Percentiles rank a stretch among this genome's conserved stretches.
phyloP scores from a whole-genome alignment of 2,888 invertebrate species.

The Cosmia trapezina region DNA sequence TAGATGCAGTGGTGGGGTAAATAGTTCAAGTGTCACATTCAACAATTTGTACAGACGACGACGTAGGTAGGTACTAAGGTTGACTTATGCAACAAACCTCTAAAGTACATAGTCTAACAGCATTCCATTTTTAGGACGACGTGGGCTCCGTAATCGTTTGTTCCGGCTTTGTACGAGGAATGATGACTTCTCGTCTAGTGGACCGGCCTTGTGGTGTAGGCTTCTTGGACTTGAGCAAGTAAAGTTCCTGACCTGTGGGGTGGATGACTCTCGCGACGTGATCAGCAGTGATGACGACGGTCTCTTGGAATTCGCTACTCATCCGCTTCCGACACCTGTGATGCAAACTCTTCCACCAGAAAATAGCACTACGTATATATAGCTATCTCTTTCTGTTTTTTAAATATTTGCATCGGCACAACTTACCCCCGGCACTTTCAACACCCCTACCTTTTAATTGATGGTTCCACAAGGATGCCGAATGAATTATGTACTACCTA shows the following conservation, averaged over 20 bases:
- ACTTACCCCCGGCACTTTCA: too few species aligned
- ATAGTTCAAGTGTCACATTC: constrained; percentile 42
- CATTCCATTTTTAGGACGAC: constrained; percentile 78
- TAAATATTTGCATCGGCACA: too few species aligned
- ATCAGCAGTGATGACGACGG: constrained; percentile 71
- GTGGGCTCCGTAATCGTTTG: constrained; percentile 81
- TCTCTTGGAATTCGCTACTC: constrained; percentile 68
- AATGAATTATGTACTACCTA: constrained; percentile 5
- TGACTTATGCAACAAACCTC: too few species aligned
- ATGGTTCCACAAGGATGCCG: constrained; percentile 3
- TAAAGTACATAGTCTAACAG: neutral
- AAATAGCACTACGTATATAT: neutral
- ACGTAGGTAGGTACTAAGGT: too few species aligned
- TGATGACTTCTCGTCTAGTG: constrained; percentile 83
- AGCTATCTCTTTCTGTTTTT: too few species aligned
- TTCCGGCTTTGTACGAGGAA: constrained; percentile 79
- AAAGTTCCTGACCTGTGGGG: constrained; percentile 86
- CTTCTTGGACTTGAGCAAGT: constrained; percentile 78
- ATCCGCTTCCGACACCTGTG: constrained; percentile 8
- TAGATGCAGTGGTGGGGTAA: constrained; percentile 36
- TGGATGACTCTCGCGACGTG: constrained; percentile 84
- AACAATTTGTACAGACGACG: constrained; percentile 7
- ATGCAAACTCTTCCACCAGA: neutral
- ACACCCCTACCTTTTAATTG: constrained; percentile 2
- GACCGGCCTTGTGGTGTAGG: constrained; percentile 86